Conservation (phyloP, 2,888 invertebrate genomes). For the Quadriops clusia region DNA sequence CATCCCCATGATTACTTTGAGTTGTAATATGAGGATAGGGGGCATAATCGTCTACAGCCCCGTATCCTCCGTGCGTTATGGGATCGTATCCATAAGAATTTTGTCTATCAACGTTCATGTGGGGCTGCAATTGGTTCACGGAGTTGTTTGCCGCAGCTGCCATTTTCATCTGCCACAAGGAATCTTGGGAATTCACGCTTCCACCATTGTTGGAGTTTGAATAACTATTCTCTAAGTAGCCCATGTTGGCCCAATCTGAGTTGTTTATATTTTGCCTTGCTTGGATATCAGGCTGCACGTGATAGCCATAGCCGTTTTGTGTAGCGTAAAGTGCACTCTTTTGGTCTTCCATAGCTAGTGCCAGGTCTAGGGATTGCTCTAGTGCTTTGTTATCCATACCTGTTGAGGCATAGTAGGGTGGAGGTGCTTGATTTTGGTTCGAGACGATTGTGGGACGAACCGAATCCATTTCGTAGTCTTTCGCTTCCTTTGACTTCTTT, state of each 20-base stretch:
- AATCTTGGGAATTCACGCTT: slow-evolving; percentile 88
- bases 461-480: slow-evolving; percentile 86
- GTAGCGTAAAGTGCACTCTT: slow-evolving; percentile 75
- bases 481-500: slow-evolving; percentile 68
- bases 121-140: slow-evolving; percentile 45
- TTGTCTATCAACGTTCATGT: slow-evolving; percentile 52
- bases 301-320: slow-evolving; percentile 78
- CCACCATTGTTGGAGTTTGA: slow-evolving; percentile 92
- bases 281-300: slow-evolving; percentile 56
- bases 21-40: slow-evolving; percentile 69
- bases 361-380: slow-evolving; percentile 79
- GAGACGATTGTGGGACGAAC: slow-evolving; percentile 74
- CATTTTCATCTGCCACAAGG: slow-evolving; percentile 89
- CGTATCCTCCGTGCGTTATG: slow-evolving; percentile 70
- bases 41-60: slow-evolving; percentile 72
- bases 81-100: slow-evolving; percentile 66
- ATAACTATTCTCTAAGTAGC: slow-evolving; percentile 84
- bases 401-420: slow-evolving; percentile 78
- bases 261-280: slow-evolving; percentile 60
- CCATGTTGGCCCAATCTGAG: slow-evolving; percentile 79
- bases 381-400: slow-evolving; percentile 87
- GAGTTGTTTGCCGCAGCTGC: slow-evolving; percentile 61
- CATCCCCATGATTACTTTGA: slow-evolving; percentile 52
- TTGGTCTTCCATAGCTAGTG: slow-evolving; percentile 71
- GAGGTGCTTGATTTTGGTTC: slow-evolving; percentile 78